These are phyloP conservation scores for Neodiprion pinetum DNA, from an alignment of 1,140 invertebrate species.

Conservation along the genomic window DNA sequence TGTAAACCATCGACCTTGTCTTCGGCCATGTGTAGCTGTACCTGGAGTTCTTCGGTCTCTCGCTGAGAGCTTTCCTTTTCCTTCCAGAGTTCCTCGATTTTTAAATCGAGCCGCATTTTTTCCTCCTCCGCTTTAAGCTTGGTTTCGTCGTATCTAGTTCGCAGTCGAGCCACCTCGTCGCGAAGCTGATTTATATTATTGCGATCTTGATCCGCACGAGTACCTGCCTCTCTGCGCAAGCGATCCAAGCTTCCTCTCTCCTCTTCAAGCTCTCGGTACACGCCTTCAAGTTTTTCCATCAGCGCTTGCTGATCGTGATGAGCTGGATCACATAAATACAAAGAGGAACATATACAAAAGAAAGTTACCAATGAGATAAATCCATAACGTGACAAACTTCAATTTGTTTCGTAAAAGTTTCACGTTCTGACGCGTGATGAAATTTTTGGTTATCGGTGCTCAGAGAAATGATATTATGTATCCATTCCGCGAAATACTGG, in stretches of 20 bases:
- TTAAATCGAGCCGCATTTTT: slow-evolving; percentile 71
- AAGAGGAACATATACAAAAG: neutral
- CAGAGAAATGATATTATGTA: neutral
- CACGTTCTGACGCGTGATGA: neutral
- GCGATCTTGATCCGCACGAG: slow-evolving; percentile 76
- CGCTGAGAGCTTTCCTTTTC: slow-evolving; percentile 74
- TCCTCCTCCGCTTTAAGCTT: slow-evolving; percentile 76
- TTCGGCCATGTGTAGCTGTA: slow-evolving; percentile 78
- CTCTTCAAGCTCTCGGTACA: slow-evolving; percentile 73
- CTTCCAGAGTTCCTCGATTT: slow-evolving; percentile 72
- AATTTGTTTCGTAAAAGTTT: neutral
- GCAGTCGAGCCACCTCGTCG: slow-evolving; percentile 74
- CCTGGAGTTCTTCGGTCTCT: slow-evolving; percentile 77
- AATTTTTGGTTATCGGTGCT: neutral
- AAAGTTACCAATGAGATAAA: neutral
- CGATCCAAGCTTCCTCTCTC: slow-evolving; percentile 76
- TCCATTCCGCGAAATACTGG: neutral
- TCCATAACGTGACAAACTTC: no score
- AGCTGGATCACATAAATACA: slow-evolving; percentile 59
- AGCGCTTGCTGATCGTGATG: slow-evolving; percentile 87
- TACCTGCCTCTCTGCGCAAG: slow-evolving; percentile 70
- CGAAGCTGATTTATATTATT: slow-evolving; percentile 73
- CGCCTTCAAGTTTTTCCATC: slow-evolving; percentile 75
- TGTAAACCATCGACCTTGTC: slow-evolving; percentile 78
- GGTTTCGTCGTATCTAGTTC: slow-evolving; percentile 73